Conservation (phyloP, 2,888 invertebrate species). For the Muschampia plurimacula region DNA sequence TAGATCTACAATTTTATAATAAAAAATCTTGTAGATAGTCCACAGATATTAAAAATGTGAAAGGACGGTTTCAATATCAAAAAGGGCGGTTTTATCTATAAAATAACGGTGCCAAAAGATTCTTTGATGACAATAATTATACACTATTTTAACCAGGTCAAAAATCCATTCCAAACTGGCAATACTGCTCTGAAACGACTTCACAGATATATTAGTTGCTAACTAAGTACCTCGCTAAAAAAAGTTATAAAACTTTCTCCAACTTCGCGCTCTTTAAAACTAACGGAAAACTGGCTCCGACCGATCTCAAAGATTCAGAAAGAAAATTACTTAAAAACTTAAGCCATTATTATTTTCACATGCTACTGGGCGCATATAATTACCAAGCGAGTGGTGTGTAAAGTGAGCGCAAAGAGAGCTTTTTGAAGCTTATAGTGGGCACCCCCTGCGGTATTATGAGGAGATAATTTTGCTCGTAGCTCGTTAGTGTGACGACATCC, state of each 20-base stretch:
- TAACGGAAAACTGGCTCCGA: slow-evolving; percentile 37
- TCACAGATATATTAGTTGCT: slow-evolving; percentile 29
- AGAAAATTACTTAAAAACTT: slow-evolving; percentile 41
- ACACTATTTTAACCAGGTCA: slow-evolving; percentile 16
- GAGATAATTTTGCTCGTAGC: slow-evolving; percentile 73
- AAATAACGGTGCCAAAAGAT: too few species aligned
- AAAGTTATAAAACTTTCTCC: slow-evolving; percentile 29
- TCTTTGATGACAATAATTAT: neutral
- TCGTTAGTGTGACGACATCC: slow-evolving; percentile 72
- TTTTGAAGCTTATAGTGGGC: slow-evolving; percentile 43
- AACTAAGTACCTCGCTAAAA: slow-evolving; percentile 20
- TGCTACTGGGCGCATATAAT: slow-evolving; percentile 35
- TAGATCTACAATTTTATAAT: too few species aligned
- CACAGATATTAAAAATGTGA: too few species aligned
- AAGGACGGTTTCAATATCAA: too few species aligned
- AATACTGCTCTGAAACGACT: slow-evolving; percentile 22
- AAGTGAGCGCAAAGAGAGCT: slow-evolving; percentile 44
- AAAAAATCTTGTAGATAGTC: too few species aligned
- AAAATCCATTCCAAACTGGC: slow-evolving; percentile 20
- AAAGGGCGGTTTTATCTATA: too few species aligned
- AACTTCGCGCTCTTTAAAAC: slow-evolving; percentile 32
- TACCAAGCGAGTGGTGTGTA: slow-evolving; percentile 40
- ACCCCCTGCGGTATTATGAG: slow-evolving; percentile 55
- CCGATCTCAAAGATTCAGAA: slow-evolving; percentile 38
- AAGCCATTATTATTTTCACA: slow-evolving; percentile 40